These are phyloP conservation scores for Urophycis tenuis DNA, from an alignment of 2,797 vertebrate species.

Conservation along the genomic window DNA sequence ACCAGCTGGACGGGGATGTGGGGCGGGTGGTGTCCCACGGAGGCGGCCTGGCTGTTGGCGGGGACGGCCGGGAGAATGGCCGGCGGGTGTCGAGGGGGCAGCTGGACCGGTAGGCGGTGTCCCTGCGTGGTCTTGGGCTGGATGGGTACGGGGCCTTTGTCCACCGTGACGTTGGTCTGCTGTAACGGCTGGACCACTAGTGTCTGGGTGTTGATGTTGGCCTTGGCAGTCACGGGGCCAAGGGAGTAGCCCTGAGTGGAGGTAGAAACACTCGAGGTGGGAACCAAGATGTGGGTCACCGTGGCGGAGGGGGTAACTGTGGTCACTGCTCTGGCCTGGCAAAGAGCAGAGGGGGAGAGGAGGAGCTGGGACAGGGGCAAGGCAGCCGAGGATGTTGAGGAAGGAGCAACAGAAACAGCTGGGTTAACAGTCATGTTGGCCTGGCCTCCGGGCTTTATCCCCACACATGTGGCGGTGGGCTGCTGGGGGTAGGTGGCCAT, in stretches of 20 bases:
- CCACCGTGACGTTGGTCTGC: constrained; percentile 65
- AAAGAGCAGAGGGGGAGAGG: constrained; percentile 62
- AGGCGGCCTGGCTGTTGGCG: constrained; percentile 53
- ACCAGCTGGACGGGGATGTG: constrained; percentile 95
- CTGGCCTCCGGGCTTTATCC: constrained; percentile 61
- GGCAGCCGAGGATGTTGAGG: constrained; percentile 56
- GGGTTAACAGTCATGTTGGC: constrained; percentile 54
- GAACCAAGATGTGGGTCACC: constrained; percentile 69
- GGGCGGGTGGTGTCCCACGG: constrained; percentile 74
- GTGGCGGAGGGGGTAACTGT: constrained; percentile 58
- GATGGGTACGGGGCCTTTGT: constrained; percentile 81
- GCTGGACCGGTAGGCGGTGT: constrained; percentile 68
- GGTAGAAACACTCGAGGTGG: constrained; percentile 71
- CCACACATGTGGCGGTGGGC: constrained; percentile 46
- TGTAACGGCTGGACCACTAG: constrained; percentile 93
- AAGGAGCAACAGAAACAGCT: constrained; percentile 57
- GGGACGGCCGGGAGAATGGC: constrained; percentile 78
- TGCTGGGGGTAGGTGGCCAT: constrained; percentile 58
- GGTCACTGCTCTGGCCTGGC: constrained; percentile 51
- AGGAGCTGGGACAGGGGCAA: constrained; percentile 72
- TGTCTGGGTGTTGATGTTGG: constrained; percentile 79
- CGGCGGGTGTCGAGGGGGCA: constrained; percentile 69
- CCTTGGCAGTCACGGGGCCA: constrained; percentile 62
- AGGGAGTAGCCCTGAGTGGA: constrained; percentile 70
- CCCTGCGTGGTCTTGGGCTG: constrained; percentile 81